Base-by-base conservation (phyloP, 2,888 invertebrate genomes). In the Corbicula japonica region DNA sequence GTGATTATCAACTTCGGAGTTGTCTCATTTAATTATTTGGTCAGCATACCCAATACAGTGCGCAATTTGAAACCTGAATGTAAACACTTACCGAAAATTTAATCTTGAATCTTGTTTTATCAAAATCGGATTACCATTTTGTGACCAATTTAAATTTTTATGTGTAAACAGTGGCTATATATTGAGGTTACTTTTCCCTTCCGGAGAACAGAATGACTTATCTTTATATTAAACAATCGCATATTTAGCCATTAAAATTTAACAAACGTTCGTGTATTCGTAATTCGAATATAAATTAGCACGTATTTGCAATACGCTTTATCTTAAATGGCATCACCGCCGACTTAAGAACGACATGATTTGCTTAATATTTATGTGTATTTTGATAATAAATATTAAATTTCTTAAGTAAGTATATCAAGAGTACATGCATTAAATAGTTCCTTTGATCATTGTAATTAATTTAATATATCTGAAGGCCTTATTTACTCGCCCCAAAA, bases 301-400 rank as follows among this genome's bases (percentile, higher is more conserved):
- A 68, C 46, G 61, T 68, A 77, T 77, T 72, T 72, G 61, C 41
- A 46, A 77, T 44, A 44, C 68, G 44, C 50, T 63, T 72, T 61
- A 77, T 77, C 77, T 68, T 41, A 72, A 77, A 66, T 72, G 54
- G 62, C 63, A 72, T 77, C 77, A 44, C 35, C 38, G 50, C 26
- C 35, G 52, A 32, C 41, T 61, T 48, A 72, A 62, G 69, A 60
- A 41, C 38, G 54, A 50, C 62, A 30, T 61, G 52, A 60, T 66
- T 72, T 77, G 48, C 70, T 52, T 77, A 30, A 66, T 72, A 72
- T 72, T 70, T 77, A 62, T 68, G 72, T 66, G 61, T 72, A 72
- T 72, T 58, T 62, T 58, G 52, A 62, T 76, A 71, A 76, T 76
- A 76, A 76, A 76, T 71, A 76, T 71, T 52, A 56, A 65, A 73